Conservation (phyloP, 2,888 invertebrate species). For the Chrysomela aeneicollis region DNA sequence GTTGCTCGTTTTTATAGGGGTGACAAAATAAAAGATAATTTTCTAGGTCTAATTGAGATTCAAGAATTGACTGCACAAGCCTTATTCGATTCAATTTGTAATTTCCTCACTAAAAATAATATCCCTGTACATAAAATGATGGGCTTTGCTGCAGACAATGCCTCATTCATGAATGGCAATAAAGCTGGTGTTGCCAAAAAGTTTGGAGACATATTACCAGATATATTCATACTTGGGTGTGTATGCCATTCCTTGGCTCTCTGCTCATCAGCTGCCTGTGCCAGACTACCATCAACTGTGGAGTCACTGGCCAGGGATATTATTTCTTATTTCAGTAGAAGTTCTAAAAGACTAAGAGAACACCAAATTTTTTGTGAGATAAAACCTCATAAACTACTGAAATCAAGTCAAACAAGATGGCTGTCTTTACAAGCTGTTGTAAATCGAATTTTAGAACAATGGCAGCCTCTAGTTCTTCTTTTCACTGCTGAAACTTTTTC, state of each 20-base stretch:
- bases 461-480: conserved; percentile 14
- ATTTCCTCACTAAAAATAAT: conserved; percentile 10
- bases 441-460: conserved; percentile 19
- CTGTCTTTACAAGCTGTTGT: conserved; percentile 39
- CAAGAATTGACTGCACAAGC: conserved; percentile 12
- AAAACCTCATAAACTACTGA: conserved; percentile 47
- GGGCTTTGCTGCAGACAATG: conserved; percentile 48
- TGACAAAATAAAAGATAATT: conserved; percentile 18
- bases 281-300: conserved; percentile 41
- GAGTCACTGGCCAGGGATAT: conserved; percentile 45
- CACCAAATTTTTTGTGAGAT: conserved; percentile 46
- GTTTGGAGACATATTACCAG: conserved; percentile 37
- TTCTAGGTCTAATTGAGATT: too few species aligned
- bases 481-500: conserved; percentile 13
- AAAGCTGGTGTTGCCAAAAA: conserved; percentile 39
- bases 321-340: conserved; percentile 47
- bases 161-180: conserved; percentile 47
- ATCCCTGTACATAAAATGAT: conserved; percentile 37
- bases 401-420: conserved; percentile 49
- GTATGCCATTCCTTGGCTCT: conserved; percentile 48
- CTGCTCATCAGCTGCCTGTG: conserved; percentile 45
- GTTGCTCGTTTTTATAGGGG: conserved; percentile 28
- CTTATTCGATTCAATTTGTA: conserved; percentile 2
- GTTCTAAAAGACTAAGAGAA: conserved; percentile 47
- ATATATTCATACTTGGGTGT: conserved; percentile 46